phyloP scores from a whole-genome alignment of 2,888 invertebrate genomes.

The Eristalinus aeneus region DNA sequence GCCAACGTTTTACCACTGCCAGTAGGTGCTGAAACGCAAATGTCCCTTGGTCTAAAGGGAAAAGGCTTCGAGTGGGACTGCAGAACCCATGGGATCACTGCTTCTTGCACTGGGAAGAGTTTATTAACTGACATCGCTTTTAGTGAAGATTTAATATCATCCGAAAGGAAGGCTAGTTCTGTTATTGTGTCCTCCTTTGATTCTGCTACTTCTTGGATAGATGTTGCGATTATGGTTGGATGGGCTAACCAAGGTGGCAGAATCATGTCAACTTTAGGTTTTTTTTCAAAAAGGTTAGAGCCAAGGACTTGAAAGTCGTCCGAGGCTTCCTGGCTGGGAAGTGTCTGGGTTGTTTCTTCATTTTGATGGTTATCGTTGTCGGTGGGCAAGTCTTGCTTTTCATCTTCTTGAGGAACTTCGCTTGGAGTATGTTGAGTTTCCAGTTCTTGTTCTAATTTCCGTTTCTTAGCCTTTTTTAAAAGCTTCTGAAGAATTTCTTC shows the following conservation, averaged over 20 bases:
- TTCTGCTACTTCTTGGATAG: conserved; percentile 83
- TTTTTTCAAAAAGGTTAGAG: conserved; percentile 83
- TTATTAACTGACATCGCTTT: conserved; percentile 86
- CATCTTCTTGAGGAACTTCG: conserved; percentile 55
- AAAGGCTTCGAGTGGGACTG: conserved; percentile 83
- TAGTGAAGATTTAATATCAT: conserved; percentile 84
- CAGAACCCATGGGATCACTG: conserved; percentile 89
- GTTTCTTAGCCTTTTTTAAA: conserved; percentile 83
- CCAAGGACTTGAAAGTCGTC: conserved; percentile 83
- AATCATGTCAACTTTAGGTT: conserved; percentile 85
- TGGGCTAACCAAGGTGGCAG: conserved; percentile 93
- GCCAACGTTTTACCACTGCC: conserved; percentile 98
- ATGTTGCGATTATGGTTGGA: conserved; percentile 89
- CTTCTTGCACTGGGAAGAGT: conserved; percentile 92
- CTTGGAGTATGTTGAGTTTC: conserved; percentile 74
- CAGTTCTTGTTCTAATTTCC: conserved; percentile 72
- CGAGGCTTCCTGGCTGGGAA: conserved; percentile 47
- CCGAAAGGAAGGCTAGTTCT: conserved; percentile 83
- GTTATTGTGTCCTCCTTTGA: conserved; percentile 82
- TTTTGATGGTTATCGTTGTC: conserved; percentile 12
- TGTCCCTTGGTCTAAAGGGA: conserved; percentile 89
- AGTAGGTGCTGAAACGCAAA: conserved; percentile 98
- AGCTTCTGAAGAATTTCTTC: conserved; percentile 83
- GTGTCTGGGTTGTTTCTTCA: conserved; percentile 22
- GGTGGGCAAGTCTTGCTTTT: not conserved